Conservation (phyloP, 2,888 invertebrate species). For the Mayetiola destructor region DNA sequence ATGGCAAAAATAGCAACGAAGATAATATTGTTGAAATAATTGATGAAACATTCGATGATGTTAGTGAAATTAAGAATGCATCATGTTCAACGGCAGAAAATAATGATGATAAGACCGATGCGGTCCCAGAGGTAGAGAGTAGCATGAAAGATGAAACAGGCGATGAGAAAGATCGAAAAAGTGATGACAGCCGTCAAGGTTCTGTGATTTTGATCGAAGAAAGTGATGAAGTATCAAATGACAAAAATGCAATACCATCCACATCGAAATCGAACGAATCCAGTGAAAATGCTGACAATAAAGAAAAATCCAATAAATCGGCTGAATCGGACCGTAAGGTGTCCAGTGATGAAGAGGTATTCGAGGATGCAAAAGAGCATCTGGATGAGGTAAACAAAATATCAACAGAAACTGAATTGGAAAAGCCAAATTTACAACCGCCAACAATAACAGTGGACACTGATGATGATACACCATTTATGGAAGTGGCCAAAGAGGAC, state of each 20-base stretch:
- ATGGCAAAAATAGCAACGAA: constrained; percentile 14
- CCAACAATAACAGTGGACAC: constrained; percentile 29
- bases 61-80: constrained; percentile 16
- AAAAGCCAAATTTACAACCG: background rate
- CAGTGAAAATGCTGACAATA: constrained; percentile 16
- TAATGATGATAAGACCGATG: constrained; percentile 18
- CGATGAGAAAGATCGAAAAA: constrained; percentile 19
- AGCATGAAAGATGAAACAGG: constrained; percentile 17
- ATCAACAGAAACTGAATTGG: constrained; percentile 13
- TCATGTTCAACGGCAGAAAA: constrained; percentile 20
- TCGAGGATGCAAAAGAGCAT: constrained; percentile 20
- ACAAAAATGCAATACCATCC: constrained; percentile 25
- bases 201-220: background rate
- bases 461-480: constrained; percentile 44
- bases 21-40: background rate
- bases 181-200: too few relatives aligned
- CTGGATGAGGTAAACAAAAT: constrained; percentile 18
- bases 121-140: background rate
- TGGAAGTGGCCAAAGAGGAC: constrained; percentile 46
- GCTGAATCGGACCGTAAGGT: constrained; percentile 13
- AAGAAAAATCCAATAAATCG: background rate
- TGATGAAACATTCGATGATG: constrained; percentile 14
- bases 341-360: constrained; percentile 19
- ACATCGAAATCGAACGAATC: background rate
- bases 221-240: constrained; percentile 18